These are phyloP conservation scores for Callinectes sapidus DNA, from an alignment of 2,888 invertebrate genomes.

Conservation along the genomic window DNA sequence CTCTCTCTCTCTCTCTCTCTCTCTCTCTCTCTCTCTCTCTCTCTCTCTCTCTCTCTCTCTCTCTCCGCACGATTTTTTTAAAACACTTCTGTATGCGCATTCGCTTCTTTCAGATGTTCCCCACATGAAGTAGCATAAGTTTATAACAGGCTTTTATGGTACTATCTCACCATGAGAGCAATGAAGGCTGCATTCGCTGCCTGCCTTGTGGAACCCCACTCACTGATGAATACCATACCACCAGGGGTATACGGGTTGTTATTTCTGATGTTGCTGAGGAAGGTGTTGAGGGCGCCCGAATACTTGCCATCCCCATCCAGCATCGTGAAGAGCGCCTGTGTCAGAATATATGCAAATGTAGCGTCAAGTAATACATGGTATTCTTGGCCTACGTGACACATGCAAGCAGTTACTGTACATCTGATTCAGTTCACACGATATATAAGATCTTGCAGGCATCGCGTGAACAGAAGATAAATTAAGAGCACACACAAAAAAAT, in stretches of 20 bases:
- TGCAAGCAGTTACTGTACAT: no score
- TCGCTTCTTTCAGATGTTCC: no score
- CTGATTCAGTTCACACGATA: no score
- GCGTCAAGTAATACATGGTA: not conserved
- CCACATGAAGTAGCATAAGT: not conserved
- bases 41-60: not conserved
- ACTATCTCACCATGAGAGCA: conserved; percentile 75
- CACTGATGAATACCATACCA: conserved; percentile 79
- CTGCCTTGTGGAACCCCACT: conserved; percentile 79
- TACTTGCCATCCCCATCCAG: conserved; percentile 77
- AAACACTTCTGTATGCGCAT: not conserved
- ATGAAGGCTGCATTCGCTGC: conserved; percentile 80
- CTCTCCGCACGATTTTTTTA: not conserved
- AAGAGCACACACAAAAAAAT: no score
- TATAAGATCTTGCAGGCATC: no score
- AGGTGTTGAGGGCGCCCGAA: conserved; percentile 77
- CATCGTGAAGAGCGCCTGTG: conserved; percentile 78
- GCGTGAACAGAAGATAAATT: no score
- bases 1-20: no score
- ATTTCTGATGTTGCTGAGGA: conserved; percentile 74
- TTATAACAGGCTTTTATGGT: not conserved
- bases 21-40: not conserved
- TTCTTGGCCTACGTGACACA: not conserved
- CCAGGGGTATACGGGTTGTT: conserved; percentile 77
- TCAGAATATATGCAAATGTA: not conserved